Evolutionary conservation across 2,797 vertebrate genomes (phyloP), one percentile per base, ranked within the genome.

Genomic region (Chiloscyllium punctatum): DNA sequence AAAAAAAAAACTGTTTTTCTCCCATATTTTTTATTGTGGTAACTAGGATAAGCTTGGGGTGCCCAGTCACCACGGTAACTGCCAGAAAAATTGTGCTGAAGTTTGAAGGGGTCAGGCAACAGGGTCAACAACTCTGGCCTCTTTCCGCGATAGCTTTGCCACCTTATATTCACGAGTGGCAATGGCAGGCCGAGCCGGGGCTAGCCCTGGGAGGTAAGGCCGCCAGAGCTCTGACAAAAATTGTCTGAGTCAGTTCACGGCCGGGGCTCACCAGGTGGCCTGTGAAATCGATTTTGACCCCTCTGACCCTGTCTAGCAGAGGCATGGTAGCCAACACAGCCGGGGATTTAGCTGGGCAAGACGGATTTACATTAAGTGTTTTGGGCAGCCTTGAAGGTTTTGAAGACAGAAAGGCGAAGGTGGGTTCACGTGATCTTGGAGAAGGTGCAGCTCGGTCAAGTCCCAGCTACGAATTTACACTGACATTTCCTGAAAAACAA

Each of bases 31-130:
- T 88, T 88, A 53, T 57, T 92, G 90, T 97, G 97, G 98, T 99
- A 98, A 98, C 98, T 98, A 98, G 98, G 98, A 98, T 99, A 98
- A 99, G 98, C 98, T 98, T 98, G 98, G 98, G 98, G 98, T 98
- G 98, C 98, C 98, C 98, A 98, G 98, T 99, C 98, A 97, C 98
- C 98, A 98, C 99, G 98, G 99, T 98, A 99, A 99, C 99, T 99
- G 99, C 98, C 99, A 99, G 97, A 99, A 99, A 98, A 99, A 99
- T 99, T 98, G 98, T 98, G 98, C 98, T 99, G 98, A 99, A 99
- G 98, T 99, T 99, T 99, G 99, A 99, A 98, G 98, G 98, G 99
- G 99, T 99, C 99, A 99, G 98, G 98, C 97, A 98, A 98, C 96
- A 96, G 98, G 98, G 98, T 98, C 98, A 98, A 97, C 98, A 98